Evolutionary conservation across 2,797 vertebrate genomes (phyloP), one percentile per base, ranked within the genome.

Genomic region (Nyctalus aviator): DNA sequence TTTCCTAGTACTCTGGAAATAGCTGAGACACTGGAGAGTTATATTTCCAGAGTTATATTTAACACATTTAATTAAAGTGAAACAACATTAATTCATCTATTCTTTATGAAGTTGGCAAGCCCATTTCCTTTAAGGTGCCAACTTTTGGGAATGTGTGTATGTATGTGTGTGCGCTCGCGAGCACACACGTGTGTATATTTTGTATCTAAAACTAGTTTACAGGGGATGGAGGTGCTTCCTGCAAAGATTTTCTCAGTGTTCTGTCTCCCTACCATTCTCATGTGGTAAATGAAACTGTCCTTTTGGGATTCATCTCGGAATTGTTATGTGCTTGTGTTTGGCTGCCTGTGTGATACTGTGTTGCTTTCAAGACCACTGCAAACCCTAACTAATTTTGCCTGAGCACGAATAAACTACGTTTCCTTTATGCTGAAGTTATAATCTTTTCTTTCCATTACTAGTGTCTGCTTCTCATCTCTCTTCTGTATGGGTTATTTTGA

Each of bases 101-200:
- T 94, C 44, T 82, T 94, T 93, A 91, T 93, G 79, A 93, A 94
- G 23, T 66, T 94, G 91, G 90, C 83, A 96, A 92, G 17, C 3
- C 55, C 9, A 66, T 4, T 71, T 69, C 7, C 78, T 78, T 37
- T 69, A 37, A 41, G 32, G 20, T 79, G 73, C 30, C 35, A 88
- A 57, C 68, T 84, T 88, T 94, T 69, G 48, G 30, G 64, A 75
- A 55, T 79, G 41, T n/a, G 30, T 8, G 37, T 25, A 15, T 46
- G 44, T 17, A 27, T n/a, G 62, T n/a, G 62, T n/a, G 27, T 64
- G 62, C 3, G 30, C 17, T 30, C 5, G 4, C 14, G 4, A 6
- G 37, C 37, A 41, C 37, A 41, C 37, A 41, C n/a, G 27, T n/a
- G 44, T 12, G 25, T 87, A 53, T 85, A 69, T 85, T 95, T 95